These are phyloP conservation scores for Pollachius pollachius DNA, from an alignment of 2,113 vertebrate species.

Conservation along the genomic window DNA sequence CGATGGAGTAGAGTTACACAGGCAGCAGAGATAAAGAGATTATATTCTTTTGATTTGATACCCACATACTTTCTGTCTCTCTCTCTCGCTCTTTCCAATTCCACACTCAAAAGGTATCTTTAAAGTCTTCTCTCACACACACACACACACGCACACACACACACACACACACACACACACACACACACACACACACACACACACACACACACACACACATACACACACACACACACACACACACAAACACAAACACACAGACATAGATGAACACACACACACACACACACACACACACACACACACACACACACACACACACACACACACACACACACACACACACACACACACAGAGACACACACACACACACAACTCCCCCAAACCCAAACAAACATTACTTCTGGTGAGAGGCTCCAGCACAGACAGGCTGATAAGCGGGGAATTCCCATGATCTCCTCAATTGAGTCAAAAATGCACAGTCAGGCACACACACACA, in stretches of 20 bases:
- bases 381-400: constrained; percentile 58
- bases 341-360: background rate
- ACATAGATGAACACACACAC: too few species aligned
- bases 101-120: background rate
- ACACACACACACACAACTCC: background rate
- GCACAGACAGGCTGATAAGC: constrained; percentile 41
- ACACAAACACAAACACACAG: background rate
- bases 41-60: constrained; percentile 9
- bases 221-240: background rate
- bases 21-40: background rate
- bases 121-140: too few species aligned
- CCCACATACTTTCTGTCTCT: constrained; percentile 10
- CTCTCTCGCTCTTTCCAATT: constrained; percentile 15
- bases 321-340: background rate
- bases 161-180: too few species aligned
- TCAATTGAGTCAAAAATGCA: constrained; percentile 7
- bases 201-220: too few species aligned
- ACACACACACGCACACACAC: too few species aligned
- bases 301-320: too few species aligned
- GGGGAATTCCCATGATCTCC: constrained; percentile 57
- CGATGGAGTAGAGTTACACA: background rate
- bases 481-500: constrained; percentile 3
- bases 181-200: too few species aligned
- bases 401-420: constrained; percentile 49
- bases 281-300: too few species aligned